Evolutionary conservation across 2,113 vertebrate genomes (phyloP).

Genomic region (Bothrops jararaca): DNA sequence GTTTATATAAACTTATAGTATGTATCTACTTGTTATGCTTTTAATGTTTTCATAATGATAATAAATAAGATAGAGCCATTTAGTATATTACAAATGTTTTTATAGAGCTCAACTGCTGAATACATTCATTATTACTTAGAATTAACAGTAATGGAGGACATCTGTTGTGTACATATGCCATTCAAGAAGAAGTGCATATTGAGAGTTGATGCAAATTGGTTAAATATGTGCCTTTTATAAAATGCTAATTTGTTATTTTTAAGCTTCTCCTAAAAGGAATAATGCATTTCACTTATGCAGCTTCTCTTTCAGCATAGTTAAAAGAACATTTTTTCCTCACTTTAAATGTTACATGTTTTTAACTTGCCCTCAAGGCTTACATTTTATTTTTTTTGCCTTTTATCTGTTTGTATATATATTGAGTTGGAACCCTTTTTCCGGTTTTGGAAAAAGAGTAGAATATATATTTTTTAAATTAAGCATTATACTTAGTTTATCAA

Average conservation of each 20-base stretch:
- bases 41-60: not conserved
- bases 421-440: not conserved
- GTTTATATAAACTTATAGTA: not conserved
- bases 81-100: conserved; percentile 20
- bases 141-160: not conserved
- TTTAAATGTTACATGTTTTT: not conserved
- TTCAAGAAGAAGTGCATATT: conserved; percentile 6
- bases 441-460: not conserved
- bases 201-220: not conserved
- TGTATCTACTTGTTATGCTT: conserved; percentile 24
- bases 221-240: conserved; percentile 12
- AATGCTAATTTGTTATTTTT: conserved; percentile 5
- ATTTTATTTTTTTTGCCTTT: not conserved
- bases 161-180: not conserved
- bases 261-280: conserved; percentile 9
- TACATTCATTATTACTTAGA: conserved; percentile 26
- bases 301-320: not conserved
- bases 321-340: not conserved
- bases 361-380: not conserved
- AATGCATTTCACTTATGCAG: conserved; percentile 12
- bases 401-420: not conserved
- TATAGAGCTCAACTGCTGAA: conserved; percentile 13
- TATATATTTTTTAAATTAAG: not conserved
- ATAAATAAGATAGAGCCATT: not conserved
- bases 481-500: not conserved